Base-by-base conservation (phyloP, 2,113 vertebrate species). In the Aegithalos caudatus region DNA sequence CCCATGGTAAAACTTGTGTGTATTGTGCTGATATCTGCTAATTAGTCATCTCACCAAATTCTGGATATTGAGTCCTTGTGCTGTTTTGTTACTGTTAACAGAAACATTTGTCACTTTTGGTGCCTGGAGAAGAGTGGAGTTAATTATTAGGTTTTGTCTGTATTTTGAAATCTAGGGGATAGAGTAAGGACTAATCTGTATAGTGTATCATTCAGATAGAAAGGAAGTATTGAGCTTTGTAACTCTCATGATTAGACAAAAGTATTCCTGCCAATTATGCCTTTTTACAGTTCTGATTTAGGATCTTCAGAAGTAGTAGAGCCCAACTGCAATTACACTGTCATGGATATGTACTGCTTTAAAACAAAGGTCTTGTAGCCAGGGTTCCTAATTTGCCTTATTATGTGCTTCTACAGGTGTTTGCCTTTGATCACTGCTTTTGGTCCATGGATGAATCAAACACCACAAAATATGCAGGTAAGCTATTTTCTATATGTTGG, bases 401-500 rank as follows among this genome's bases (percentile, higher is more conserved):
- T 94, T 94, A 24, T 81, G 14, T 94, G n/a, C 50, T 88, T 81
- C 38, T 95, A 60, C 97, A 99, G 99, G 99, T 99, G 91, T 99
- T 99, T 96, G 99, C 99, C 95, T 99, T 99, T 96, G 99, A 99
- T 98, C 98, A 99, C 97, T 99, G 99, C 96, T 99, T 99, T 97
- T 99, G 99, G 99, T 99, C 99, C 95, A 99, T 99, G 98, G 99
- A 99, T 97, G 99, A 99, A 97, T 98, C 98, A 94, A 99, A 99
- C 96, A 97, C 98, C 94, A 97, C 98, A 56, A 99, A 99, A 98
- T 99, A 99, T 96, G 99, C 99, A 73, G 99, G 99, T 99, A 98
- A 98, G 97, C 90, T 66, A 9, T 89, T 82, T 79, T 65, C 15
- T 29, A 0, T 81, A 12, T 10, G 2, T 38, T 80, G 51, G 21